Evolutionary conservation across 2,797 vertebrate species (phyloP), one percentile per base, ranked within the genome.

Genomic region (Picus viridis): DNA sequence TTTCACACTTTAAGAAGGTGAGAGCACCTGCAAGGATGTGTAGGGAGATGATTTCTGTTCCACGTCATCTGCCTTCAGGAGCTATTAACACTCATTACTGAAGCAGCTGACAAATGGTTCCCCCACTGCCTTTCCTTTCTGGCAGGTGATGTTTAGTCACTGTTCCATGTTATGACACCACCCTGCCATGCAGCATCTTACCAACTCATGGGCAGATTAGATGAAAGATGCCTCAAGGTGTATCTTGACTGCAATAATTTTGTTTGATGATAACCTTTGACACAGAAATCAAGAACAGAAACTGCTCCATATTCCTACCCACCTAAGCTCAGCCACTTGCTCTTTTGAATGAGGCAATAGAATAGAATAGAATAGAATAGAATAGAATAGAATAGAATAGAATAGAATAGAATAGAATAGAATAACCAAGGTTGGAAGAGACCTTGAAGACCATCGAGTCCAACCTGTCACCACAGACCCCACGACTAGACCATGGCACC

Each of bases 21-120:
- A 91, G 16, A 77, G 26, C 26, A 68, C 32, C 88, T 63, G 26
- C 26, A 29, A 84, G 29, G 32, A 32, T 64, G 29, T 16, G 27
- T 13, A 41, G 41, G 72, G 72, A 91, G 39, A 32, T 10, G 43
- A 43, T 69, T 87, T 86, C 75, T 84, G 65, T 63, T 85, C 47
- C 47, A 36, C 43, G 20, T 85, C 62, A 94, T 26, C 86, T 80
- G 86, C 75, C 39, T 80, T 72, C 72, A 89, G 69, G n/a, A 89
- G 53, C 45, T 92, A 90, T 73, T 92, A 89, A 63, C 62, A 53
- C 51, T 67, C 72, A 36, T 45, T 68, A 88, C 32, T 51, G 71
- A 64, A 77, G 71, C 77, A 93, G 64, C 54, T 69, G 86, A 94
- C 72, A 94, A 74, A 94, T 79, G 29, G 58, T 32, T 88, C 63